These are phyloP conservation scores for Eupristina koningsbergeri DNA, from an alignment of 1,140 invertebrate species.

Conservation along the genomic window DNA sequence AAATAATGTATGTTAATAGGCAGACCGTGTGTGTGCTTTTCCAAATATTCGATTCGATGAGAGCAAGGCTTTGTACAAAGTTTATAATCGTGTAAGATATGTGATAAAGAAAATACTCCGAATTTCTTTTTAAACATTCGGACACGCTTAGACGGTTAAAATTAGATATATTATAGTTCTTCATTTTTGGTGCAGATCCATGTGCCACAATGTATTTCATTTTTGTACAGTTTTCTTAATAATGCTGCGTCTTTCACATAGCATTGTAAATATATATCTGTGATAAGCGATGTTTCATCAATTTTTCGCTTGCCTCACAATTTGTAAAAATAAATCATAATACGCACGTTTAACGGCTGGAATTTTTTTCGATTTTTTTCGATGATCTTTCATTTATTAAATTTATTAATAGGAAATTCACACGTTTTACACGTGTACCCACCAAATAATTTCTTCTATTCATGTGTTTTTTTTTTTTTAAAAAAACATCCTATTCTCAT, in stretches of 20 bases:
- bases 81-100: conserved; percentile 38
- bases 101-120: neutral
- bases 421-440: neutral
- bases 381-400: conserved; percentile 23
- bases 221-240: conserved; percentile 42
- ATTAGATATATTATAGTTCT: conserved; percentile 3
- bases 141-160: neutral
- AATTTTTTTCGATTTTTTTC: conserved; percentile 24
- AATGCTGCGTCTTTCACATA: conserved; percentile 18
- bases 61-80: conserved; percentile 39
- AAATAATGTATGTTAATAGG: conserved; percentile 6
- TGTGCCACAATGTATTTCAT: conserved; percentile 17
- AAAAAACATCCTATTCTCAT: neutral
- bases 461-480: neutral
- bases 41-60: conserved; percentile 60
- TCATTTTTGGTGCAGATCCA: conserved; percentile 36
- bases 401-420: conserved; percentile 12
- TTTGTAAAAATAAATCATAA: conserved; percentile 8
- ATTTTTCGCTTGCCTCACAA: neutral
- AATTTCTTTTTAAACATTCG: conserved; percentile 1
- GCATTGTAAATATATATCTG: conserved; percentile 40
- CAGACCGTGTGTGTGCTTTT: conserved; percentile 53
- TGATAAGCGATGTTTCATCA: conserved; percentile 13
- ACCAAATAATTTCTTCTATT: neutral
- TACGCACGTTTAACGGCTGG: conserved; percentile 17